Percentiles rank a stretch among this genome's conserved stretches.
phyloP scores from a whole-genome alignment of 1,140 invertebrate genomes.

The Drosophila rufa region DNA sequence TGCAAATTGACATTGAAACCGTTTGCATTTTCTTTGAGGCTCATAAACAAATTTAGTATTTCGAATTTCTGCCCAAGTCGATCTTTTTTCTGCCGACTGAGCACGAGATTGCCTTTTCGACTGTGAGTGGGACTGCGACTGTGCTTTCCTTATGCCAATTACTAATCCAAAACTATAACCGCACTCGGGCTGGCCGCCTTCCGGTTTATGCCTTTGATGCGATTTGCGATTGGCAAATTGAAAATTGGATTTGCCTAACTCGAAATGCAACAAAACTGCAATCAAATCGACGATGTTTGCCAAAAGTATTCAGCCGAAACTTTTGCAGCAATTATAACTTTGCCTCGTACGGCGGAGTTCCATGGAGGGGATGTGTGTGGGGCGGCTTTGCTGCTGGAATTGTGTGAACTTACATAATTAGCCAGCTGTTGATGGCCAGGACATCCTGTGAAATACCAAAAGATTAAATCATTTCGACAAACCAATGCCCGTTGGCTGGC shows the following conservation, averaged over 20 bases:
- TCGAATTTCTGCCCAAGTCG: slow-evolving; percentile 15
- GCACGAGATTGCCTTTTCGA: background rate
- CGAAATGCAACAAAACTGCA: slow-evolving; percentile 57
- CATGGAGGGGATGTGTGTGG: background rate
- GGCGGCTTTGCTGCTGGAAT: background rate
- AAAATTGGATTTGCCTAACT: slow-evolving; percentile 73
- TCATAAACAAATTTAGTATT: slow-evolving; percentile 34
- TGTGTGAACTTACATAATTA: slow-evolving; percentile 50
- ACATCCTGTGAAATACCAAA: slow-evolving; percentile 26
- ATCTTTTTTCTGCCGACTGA: slow-evolving; percentile 29
- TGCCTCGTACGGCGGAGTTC: slow-evolving; percentile 12
- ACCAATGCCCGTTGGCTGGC: slow-evolving; percentile 14
- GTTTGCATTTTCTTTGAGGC: slow-evolving; percentile 52
- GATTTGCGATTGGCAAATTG: slow-evolving; percentile 67
- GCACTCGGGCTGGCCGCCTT: slow-evolving; percentile 8
- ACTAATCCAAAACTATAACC: slow-evolving; percentile 46
- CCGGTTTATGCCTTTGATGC: slow-evolving; percentile 32
- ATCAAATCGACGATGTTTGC: slow-evolving; percentile 57
- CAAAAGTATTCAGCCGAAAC: slow-evolving; percentile 62
- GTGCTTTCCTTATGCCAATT: slow-evolving; percentile 51
- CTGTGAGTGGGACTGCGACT: slow-evolving; percentile 22
- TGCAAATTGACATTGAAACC: slow-evolving; percentile 48
- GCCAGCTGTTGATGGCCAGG: slow-evolving; percentile 47
- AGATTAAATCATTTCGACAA: slow-evolving; percentile 42
- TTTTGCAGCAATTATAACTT: slow-evolving; percentile 75